These are phyloP conservation scores for Poecile atricapillus DNA, from an alignment of 2,113 vertebrate genomes.

Conservation along the genomic window DNA sequence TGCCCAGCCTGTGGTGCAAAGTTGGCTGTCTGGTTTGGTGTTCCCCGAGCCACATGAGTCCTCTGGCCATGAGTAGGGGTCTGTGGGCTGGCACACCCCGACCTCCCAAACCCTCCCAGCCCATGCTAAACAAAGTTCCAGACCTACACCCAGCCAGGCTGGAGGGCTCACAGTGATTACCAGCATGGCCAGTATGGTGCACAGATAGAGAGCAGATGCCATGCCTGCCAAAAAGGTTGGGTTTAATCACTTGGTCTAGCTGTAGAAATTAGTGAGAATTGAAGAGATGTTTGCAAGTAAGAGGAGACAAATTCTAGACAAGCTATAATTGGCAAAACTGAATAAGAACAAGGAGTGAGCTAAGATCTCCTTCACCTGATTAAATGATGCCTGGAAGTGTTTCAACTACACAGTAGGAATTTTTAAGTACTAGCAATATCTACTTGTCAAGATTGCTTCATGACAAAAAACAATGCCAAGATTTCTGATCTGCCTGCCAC, in stretches of 20 bases:
- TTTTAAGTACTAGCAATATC: constrained; percentile 20
- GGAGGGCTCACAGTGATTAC: neutral
- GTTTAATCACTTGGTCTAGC: neutral
- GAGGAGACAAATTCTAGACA: neutral
- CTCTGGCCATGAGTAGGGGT: neutral
- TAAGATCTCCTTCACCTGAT: constrained; percentile 41
- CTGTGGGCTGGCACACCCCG: no score
- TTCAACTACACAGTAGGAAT: neutral
- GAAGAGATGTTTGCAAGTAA: neutral
- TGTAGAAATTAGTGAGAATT: neutral
- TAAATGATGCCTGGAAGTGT: constrained; percentile 32
- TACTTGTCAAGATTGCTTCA: constrained; percentile 21
- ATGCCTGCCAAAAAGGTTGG: neutral
- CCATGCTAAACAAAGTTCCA: neutral
- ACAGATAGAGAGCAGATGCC: neutral
- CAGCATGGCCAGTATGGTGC: neutral
- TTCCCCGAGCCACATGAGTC: neutral
- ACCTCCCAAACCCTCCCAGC: neutral
- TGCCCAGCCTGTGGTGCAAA: neutral
- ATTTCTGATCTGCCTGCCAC: neutral
- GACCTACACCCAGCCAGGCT: neutral
- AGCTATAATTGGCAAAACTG: constrained; percentile 18
- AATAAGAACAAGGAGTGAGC: neutral
- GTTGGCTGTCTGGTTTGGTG: neutral
- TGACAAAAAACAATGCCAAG: neutral